Conservation (phyloP, 2,888 invertebrate genomes). For the Muschampia plurimacula region DNA sequence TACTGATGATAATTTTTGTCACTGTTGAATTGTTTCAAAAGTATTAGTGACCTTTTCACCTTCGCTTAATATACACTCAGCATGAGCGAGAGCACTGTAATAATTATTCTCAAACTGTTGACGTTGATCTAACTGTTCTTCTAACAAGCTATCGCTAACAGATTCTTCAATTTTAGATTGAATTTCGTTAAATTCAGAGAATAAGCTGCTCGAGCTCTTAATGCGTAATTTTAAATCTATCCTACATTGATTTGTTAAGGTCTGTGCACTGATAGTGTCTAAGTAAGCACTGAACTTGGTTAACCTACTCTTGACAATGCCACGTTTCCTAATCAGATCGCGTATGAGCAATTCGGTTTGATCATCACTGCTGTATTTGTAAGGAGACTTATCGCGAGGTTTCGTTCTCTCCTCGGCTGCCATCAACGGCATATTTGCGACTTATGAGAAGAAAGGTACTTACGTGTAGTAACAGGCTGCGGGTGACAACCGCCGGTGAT, state of each 20-base stretch:
- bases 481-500: neutral
- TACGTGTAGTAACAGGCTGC: neutral
- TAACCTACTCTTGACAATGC: neutral
- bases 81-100: neutral
- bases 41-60: neutral
- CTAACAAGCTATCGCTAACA: neutral
- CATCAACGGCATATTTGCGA: neutral
- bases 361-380: neutral
- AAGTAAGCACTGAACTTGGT: neutral
- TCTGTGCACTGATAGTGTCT: neutral
- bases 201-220: neutral
- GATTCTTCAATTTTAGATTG: neutral
- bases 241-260: neutral
- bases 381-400: neutral
- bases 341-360: neutral
- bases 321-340: neutral
- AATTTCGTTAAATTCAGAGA: neutral
- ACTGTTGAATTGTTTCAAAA: neutral
- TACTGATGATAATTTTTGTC: neutral
- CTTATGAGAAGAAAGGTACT: neutral
- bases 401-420: neutral
- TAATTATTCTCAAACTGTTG: slow-evolving; percentile 5
- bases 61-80: neutral
- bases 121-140: neutral
- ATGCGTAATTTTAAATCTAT: neutral